Evolutionary conservation across 35 echinoderm and acorn worm genomes (phyloP).

Genomic region (Apostichopus japonicus): DNA sequence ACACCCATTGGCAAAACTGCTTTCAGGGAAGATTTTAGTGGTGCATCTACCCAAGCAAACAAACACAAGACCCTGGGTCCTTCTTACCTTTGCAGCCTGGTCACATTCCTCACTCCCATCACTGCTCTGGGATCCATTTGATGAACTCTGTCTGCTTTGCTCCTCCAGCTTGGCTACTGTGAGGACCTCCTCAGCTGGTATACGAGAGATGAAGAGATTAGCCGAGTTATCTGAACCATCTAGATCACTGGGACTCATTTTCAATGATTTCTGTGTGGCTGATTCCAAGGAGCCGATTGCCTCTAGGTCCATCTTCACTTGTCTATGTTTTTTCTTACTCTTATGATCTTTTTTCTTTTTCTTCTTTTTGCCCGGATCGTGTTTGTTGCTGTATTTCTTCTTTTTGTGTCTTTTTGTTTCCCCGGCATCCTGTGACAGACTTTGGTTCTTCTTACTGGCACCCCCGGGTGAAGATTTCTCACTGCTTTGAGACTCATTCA

Average conservation of each 20-base stretch:
- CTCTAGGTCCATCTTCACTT: conserved; percentile 75
- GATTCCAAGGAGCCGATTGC: conserved; percentile 86
- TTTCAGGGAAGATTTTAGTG: no score
- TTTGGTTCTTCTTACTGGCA: conserved; percentile 33
- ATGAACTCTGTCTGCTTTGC: conserved; percentile 59
- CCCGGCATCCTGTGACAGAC: background rate
- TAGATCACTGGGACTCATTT: conserved; percentile 78
- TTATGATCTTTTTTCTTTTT: conserved; percentile 67
- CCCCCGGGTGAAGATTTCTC: conserved; percentile 13
- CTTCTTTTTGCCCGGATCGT: conserved; percentile 51
- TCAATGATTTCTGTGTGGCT: conserved; percentile 86
- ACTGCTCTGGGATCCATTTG: conserved; percentile 44
- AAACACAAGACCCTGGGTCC: background rate
- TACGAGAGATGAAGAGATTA: conserved; percentile 73
- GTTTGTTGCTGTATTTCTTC: conserved; percentile 45
- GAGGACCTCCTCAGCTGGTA: conserved; percentile 71
- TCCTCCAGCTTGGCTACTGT: conserved; percentile 76
- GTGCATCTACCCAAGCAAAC: no score
- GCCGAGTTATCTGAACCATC: conserved; percentile 78
- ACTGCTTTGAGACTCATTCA: background rate
- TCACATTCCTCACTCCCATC: conserved; percentile 23
- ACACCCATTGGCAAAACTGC: no score
- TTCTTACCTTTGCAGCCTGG: background rate
- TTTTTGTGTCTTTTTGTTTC: conserved; percentile 23
- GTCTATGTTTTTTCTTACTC: conserved; percentile 64